phyloP scores from a whole-genome alignment of 2,797 vertebrate genomes.

The Alosa sapidissima region DNA sequence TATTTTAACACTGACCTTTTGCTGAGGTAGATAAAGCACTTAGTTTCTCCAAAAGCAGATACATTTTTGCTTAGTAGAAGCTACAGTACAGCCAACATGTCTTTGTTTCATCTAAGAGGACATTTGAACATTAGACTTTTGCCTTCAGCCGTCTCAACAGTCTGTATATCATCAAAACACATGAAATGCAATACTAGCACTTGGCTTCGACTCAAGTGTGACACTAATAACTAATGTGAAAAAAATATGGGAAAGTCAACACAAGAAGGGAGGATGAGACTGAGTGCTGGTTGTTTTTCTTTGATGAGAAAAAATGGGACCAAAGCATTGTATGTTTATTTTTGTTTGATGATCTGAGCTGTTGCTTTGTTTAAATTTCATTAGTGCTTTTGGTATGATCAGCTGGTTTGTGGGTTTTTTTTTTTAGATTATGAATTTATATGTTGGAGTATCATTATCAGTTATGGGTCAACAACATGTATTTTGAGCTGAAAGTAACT shows the following conservation, averaged over 20 bases:
- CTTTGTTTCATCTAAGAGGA: background rate
- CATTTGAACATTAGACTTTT: background rate
- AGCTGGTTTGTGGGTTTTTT: background rate
- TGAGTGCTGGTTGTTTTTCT: background rate
- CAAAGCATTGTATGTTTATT: slow-evolving; percentile 11
- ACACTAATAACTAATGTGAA: slow-evolving; percentile 4
- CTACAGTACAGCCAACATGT: background rate
- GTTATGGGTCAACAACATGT: background rate
- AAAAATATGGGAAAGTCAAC: background rate
- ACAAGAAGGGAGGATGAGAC: background rate
- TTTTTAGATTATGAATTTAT: background rate
- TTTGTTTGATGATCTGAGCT: background rate
- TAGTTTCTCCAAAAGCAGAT: background rate
- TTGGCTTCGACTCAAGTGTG: background rate
- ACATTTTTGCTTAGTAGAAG: background rate
- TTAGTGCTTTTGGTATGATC: background rate
- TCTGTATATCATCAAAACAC: background rate
- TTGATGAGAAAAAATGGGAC: background rate
- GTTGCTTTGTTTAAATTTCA: background rate
- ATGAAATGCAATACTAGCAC: background rate
- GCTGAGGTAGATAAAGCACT: background rate
- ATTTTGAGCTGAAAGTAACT: background rate
- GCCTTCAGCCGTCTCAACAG: background rate
- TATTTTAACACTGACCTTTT: slow-evolving; percentile 17
- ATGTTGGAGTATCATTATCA: background rate